Evolutionary conservation across 2,888 invertebrate genomes (phyloP).

Genomic region (Chloroclystis v-ata): DNA sequence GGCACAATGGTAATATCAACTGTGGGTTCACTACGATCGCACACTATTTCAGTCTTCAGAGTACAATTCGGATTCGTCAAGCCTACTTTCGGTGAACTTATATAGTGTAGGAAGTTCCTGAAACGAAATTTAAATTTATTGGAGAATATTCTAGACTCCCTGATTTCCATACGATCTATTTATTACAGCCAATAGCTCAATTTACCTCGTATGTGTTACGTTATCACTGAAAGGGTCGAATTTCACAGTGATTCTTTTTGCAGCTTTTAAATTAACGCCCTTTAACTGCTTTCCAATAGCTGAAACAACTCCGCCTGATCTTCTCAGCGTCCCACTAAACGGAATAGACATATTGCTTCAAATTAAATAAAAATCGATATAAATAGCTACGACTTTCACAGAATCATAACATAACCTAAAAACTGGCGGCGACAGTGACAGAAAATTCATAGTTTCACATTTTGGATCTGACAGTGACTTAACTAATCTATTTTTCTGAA

Average conservation of each 20-base stretch:
- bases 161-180: neutral
- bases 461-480: too few species aligned
- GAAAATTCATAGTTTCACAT: too few species aligned
- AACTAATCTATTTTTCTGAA: too few species aligned
- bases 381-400: constrained; percentile 22
- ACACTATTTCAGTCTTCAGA: constrained; percentile 86
- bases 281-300: constrained; percentile 86
- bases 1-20: constrained; percentile 78
- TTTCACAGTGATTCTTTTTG: constrained; percentile 85
- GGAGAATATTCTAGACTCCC: neutral
- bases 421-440: constrained; percentile 2
- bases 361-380: constrained; percentile 33
- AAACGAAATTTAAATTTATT: constrained; percentile 52
- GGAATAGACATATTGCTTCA: constrained; percentile 83
- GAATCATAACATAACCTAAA: constrained; percentile 11
- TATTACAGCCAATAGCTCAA: too few species aligned
- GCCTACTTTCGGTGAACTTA: constrained; percentile 81
- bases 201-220: constrained; percentile 80
- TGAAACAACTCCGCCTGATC: constrained; percentile 83
- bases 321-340: constrained; percentile 81
- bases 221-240: constrained; percentile 91
- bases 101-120: constrained; percentile 84
- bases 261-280: constrained; percentile 85
- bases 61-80: constrained; percentile 86
- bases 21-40: constrained; percentile 86